Evolutionary conservation across 2,797 vertebrate species (phyloP).

Genomic region (Setipinna tenuifilis): DNA sequence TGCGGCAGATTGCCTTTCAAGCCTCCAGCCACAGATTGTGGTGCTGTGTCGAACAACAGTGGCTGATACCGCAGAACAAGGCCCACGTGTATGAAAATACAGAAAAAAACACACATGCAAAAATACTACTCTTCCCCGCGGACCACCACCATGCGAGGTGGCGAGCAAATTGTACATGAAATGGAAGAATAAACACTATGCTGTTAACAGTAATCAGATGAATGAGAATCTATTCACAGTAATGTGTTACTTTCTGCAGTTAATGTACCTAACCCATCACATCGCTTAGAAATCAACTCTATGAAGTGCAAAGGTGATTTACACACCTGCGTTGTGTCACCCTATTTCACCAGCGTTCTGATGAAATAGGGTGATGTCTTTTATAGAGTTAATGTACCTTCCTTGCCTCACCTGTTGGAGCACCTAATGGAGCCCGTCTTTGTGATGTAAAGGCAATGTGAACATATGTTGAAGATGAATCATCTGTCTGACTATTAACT

Average conservation of each 20-base stretch:
- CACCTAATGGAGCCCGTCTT: neutral
- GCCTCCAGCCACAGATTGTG: neutral
- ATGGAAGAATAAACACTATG: too few relatives aligned
- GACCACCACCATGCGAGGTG: too few relatives aligned
- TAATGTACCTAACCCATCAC: too few relatives aligned
- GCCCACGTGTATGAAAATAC: neutral
- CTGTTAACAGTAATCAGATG: neutral
- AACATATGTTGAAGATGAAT: neutral
- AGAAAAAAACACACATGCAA: neutral
- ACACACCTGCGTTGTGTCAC: too few relatives aligned
- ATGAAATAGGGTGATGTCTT: neutral
- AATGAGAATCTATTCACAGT: too few relatives aligned
- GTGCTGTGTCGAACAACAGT: neutral
- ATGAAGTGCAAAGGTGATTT: too few relatives aligned
- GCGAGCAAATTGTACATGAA: too few relatives aligned
- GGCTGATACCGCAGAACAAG: neutral
- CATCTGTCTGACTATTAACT: neutral
- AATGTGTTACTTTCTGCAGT: too few relatives aligned
- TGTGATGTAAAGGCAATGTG: neutral
- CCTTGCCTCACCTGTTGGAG: neutral
- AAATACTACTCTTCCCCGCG: neutral
- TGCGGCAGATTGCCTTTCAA: constrained; percentile 2
- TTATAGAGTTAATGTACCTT: neutral
- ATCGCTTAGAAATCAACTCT: too few relatives aligned
- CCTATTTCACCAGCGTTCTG: too few relatives aligned